These are phyloP conservation scores for Anniella stebbinsi DNA, from an alignment of 2,797 vertebrate species.

Conservation along the genomic window DNA sequence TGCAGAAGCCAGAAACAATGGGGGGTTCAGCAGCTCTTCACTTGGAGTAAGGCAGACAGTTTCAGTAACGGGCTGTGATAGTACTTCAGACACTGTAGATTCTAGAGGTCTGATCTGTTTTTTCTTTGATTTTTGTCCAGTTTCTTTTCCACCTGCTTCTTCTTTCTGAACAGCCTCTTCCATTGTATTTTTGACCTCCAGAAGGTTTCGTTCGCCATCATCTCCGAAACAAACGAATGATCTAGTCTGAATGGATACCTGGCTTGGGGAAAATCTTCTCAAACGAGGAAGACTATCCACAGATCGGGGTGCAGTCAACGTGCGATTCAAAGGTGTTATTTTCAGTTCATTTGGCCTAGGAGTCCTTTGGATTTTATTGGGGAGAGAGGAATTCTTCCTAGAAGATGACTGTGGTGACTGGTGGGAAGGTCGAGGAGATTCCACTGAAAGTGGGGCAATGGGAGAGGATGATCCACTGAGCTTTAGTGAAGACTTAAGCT, in stretches of 20 bases:
- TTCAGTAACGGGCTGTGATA: conserved; percentile 89
- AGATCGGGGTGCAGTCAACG: conserved; percentile 92
- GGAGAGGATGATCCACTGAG: conserved; percentile 88
- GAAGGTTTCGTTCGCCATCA: conserved; percentile 73
- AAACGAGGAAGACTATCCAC: conserved; percentile 96
- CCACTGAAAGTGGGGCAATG: conserved; percentile 77
- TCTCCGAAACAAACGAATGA: conserved; percentile 93
- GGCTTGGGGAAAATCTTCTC: conserved; percentile 94
- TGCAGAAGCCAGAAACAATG: conserved; percentile 67
- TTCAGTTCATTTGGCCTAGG: conserved; percentile 94
- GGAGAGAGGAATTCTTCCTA: conserved; percentile 90
- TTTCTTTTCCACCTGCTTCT: conserved; percentile 55
- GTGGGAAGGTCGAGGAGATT: conserved; percentile 87
- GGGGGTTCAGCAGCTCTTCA: conserved; percentile 83
- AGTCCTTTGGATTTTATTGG: conserved; percentile 88
- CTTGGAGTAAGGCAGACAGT: conserved; percentile 86
- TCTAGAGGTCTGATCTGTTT: conserved; percentile 82
- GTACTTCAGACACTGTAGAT: conserved; percentile 88
- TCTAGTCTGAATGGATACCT: conserved; percentile 85
- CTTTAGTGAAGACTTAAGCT: conserved; percentile 85
- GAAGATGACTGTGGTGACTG: conserved; percentile 90
- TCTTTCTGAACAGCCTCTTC: conserved; percentile 69
- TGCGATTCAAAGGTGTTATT: conserved; percentile 92
- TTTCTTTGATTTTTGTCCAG: conserved; percentile 61
- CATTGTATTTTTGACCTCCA: conserved; percentile 65